These are phyloP conservation scores for Ceratitis capitata DNA, from an alignment of 1,140 invertebrate species.

Conservation along the genomic window DNA sequence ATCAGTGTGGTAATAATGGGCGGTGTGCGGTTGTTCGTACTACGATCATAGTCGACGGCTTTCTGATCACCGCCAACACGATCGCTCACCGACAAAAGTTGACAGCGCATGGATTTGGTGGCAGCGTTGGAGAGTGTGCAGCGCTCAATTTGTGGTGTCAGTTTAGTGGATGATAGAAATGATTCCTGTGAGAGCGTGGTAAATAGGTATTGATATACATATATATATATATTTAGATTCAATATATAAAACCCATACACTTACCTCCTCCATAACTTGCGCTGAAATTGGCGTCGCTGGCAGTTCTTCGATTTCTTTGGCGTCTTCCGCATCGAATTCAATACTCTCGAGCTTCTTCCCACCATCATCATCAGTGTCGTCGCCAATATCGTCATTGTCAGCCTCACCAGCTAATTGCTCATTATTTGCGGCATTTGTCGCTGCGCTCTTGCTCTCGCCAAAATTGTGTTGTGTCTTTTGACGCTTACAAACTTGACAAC, in stretches of 20 bases:
- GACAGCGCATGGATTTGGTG: neutral
- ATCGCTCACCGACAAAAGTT: neutral
- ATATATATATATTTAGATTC: neutral
- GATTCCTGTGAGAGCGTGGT: slow-evolving; percentile 41
- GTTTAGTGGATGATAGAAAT: slow-evolving; percentile 50
- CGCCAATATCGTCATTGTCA: slow-evolving; percentile 31
- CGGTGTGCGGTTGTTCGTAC: neutral
- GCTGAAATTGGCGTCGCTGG: neutral
- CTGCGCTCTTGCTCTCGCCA: neutral
- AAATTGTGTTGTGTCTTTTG: slow-evolving; percentile 63
- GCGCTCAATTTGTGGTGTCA: slow-evolving; percentile 57
- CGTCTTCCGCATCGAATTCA: neutral
- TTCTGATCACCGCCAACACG: neutral
- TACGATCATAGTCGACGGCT: neutral
- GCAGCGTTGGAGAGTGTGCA: slow-evolving; percentile 47
- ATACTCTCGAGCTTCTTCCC: slow-evolving; percentile 16
- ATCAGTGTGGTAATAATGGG: neutral
- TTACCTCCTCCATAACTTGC: slow-evolving; percentile 34
- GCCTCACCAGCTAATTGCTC: neutral
- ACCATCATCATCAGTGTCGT: slow-evolving; percentile 40
- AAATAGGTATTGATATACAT: neutral
- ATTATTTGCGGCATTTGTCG: neutral
- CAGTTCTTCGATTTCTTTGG: neutral
- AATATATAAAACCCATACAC: neutral
- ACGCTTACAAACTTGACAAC: slow-evolving; percentile 61